Evolutionary conservation across 2,888 invertebrate species (phyloP).

Genomic region (Crematogaster levior): DNA sequence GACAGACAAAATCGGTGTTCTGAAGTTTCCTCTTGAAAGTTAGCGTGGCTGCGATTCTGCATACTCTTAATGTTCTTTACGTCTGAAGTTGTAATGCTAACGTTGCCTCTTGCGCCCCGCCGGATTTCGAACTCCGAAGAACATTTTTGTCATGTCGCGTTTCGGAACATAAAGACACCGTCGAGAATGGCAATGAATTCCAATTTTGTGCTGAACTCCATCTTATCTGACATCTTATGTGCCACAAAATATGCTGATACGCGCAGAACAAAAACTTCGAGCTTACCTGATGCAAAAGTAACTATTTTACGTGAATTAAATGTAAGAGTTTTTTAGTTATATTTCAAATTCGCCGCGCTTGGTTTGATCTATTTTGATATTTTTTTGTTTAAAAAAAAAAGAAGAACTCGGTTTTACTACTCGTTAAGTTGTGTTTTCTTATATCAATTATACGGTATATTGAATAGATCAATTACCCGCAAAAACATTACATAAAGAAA

Average conservation of each 20-base stretch:
- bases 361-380: too few relatives aligned
- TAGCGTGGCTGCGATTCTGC: constrained; percentile 32
- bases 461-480: too few relatives aligned
- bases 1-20: constrained; percentile 34
- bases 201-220: constrained; percentile 19
- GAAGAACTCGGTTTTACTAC: too few relatives aligned
- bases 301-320: not conserved
- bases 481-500: too few relatives aligned
- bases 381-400: too few relatives aligned
- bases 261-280: constrained; percentile 6
- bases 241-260: not conserved
- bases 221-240: not conserved
- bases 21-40: constrained; percentile 49
- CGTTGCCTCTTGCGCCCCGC: constrained; percentile 18
- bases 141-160: constrained; percentile 53
- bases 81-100: constrained; percentile 38
- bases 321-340: too few relatives aligned
- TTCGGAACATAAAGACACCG: constrained; percentile 39
- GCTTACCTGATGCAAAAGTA: not conserved
- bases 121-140: constrained; percentile 30
- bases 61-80: constrained; percentile 55
- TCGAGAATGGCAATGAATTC: constrained; percentile 40
- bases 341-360: too few relatives aligned
- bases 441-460: too few relatives aligned
- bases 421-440: too few relatives aligned